phyloP scores from a whole-genome alignment of 2,113 vertebrate genomes.

The Turnix velox region DNA sequence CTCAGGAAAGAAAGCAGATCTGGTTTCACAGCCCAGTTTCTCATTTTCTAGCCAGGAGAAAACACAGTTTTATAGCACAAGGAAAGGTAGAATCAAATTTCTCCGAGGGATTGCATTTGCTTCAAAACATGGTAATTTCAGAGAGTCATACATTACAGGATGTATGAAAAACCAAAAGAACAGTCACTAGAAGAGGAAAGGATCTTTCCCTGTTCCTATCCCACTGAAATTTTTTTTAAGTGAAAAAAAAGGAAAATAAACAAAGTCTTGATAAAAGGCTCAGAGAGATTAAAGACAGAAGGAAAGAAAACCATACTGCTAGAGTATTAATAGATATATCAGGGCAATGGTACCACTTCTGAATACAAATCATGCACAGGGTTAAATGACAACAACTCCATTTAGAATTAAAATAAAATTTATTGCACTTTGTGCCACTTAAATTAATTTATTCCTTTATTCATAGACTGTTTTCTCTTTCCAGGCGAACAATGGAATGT shows the following conservation, averaged over 20 bases:
- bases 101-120: neutral
- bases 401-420: conserved; percentile 38
- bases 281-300: neutral
- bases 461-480: conserved; percentile 13
- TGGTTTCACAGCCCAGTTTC: neutral
- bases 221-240: no score
- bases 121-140: conserved; percentile 11
- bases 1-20: neutral
- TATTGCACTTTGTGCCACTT: neutral
- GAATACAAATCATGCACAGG: neutral
- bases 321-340: neutral
- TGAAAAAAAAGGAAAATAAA: neutral
- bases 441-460: conserved; percentile 40
- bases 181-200: neutral
- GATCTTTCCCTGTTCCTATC: neutral
- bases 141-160: neutral
- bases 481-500: neutral
- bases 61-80: neutral
- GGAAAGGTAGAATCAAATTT: neutral
- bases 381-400: conserved; percentile 22
- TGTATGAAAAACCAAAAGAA: neutral
- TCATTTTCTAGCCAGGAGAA: neutral
- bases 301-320: neutral
- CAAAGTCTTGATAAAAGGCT: neutral
- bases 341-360: neutral